phyloP scores from a whole-genome alignment of 2,797 vertebrate species.

The Sardinella longiceps region DNA sequence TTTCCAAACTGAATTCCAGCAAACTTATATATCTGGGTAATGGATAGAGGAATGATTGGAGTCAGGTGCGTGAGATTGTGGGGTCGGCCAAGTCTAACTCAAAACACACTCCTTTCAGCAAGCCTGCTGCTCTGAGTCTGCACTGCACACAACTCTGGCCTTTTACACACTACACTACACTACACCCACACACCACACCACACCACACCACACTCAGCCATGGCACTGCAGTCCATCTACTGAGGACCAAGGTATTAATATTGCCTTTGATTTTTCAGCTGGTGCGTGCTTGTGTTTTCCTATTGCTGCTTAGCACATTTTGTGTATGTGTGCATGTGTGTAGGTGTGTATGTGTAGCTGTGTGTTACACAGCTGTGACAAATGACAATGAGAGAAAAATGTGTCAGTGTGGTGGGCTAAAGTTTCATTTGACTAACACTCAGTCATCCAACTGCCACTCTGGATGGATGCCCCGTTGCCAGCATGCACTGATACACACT shows the following conservation, averaged over 20 bases:
- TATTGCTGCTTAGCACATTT: neutral
- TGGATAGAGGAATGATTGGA: constrained; percentile 51
- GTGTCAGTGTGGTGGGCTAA: neutral
- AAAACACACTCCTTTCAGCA: constrained; percentile 48
- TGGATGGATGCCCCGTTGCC: constrained; percentile 8
- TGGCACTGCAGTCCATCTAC: neutral
- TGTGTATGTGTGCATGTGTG: neutral
- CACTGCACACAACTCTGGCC: neutral
- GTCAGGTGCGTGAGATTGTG: constrained; percentile 48
- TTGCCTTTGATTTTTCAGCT: constrained; percentile 8
- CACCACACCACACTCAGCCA: neutral
- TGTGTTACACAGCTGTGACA: neutral
- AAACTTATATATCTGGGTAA: constrained; percentile 47
- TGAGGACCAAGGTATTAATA: constrained; percentile 7
- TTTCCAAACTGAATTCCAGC: constrained; percentile 55
- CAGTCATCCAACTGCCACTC: neutral
- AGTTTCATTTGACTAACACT: neutral
- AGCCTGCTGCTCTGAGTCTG: constrained; percentile 27
- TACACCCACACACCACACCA: no score
- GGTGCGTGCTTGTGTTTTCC: neutral
- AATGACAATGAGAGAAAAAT: neutral
- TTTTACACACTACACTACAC: no score
- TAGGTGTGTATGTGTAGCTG: neutral
- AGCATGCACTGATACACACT: neutral
- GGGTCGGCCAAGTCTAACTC: constrained; percentile 43